These are phyloP conservation scores for Centropus bengalensis DNA, from an alignment of 2,113 vertebrate genomes.

Conservation along the genomic window DNA sequence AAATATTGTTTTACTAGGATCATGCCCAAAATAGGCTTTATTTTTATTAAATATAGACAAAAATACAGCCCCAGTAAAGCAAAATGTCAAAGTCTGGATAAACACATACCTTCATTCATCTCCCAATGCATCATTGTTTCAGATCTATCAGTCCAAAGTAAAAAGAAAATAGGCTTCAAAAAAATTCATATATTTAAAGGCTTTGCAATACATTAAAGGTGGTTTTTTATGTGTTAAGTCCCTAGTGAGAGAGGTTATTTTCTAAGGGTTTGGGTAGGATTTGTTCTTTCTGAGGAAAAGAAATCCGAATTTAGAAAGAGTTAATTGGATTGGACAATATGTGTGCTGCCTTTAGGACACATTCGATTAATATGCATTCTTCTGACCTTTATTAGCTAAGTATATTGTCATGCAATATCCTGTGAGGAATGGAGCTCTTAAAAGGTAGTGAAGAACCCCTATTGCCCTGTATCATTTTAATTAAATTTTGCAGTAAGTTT, in stretches of 20 bases:
- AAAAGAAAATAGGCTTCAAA: neutral
- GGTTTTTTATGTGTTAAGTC: neutral
- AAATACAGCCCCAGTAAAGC: neutral
- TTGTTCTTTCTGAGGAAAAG: neutral
- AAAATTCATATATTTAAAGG: neutral
- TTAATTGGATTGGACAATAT: neutral
- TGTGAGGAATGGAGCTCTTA: neutral
- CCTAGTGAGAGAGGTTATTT: neutral
- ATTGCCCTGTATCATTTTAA: constrained; percentile 7
- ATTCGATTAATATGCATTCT: neutral
- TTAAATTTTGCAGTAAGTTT: neutral
- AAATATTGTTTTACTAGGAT: neutral
- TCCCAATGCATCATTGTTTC: neutral
- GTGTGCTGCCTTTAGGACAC: neutral
- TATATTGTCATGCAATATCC: neutral
- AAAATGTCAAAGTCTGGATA: neutral
- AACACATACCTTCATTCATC: neutral
- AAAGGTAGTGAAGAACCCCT: neutral
- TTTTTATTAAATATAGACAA: neutral
- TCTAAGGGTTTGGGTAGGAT: neutral
- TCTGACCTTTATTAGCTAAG: constrained; percentile 20
- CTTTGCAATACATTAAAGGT: neutral
- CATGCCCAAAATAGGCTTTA: neutral
- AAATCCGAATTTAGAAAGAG: neutral
- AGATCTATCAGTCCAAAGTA: neutral